Evolutionary conservation across 1,140 invertebrate genomes (phyloP), one percentile per base, ranked within the genome.

Genomic region (Rhagoletis pomonella): DNA sequence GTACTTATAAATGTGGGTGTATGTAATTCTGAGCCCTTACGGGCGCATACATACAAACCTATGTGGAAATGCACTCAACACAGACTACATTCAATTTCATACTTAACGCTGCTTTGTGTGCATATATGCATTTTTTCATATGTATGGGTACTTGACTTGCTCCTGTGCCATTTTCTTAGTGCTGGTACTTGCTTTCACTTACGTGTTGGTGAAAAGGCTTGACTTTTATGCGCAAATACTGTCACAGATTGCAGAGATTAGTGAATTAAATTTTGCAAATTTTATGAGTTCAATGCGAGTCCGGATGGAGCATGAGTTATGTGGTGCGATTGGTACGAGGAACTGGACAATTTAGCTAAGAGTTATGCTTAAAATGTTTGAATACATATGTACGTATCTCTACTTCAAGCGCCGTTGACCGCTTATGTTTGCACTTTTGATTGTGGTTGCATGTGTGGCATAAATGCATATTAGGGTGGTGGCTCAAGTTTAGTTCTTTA

Each of bases 181-280:
- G 44, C 5, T 69, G 65, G 0, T 69, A 0, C 42, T 17, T 19
- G 65, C 6, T 69, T 69, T 12, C 3, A 44, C 29, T 42, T 69
- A 12, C 12, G 12, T 44, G 65, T 4, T 50, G 14, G 1, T 7
- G 42, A 50, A 67, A 67, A 62, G 6, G 55, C 73, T 81, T 81
- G 73, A 81, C 50, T 55, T 81, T 5, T 81, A 81, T 81, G 73
- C 47, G 50, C 47, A 81, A 81, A 81, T 81, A 81, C 73, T 81
- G 47, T 58, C 47, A 55, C 44, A 81, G 73, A 81, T 81, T 81
- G 73, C n/a, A n/a, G 42, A 55, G 73, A 81, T 81, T 81, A 81
- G 73, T 19, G 73, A 81, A 81, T 81, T 81, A 55, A 81, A 81
- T 81, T 81, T 81, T 81, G 73, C 12, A 81, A 81, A 81, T 81